phyloP scores from a whole-genome alignment of 2,888 invertebrate genomes.

The Drosophila helvetica region DNA sequence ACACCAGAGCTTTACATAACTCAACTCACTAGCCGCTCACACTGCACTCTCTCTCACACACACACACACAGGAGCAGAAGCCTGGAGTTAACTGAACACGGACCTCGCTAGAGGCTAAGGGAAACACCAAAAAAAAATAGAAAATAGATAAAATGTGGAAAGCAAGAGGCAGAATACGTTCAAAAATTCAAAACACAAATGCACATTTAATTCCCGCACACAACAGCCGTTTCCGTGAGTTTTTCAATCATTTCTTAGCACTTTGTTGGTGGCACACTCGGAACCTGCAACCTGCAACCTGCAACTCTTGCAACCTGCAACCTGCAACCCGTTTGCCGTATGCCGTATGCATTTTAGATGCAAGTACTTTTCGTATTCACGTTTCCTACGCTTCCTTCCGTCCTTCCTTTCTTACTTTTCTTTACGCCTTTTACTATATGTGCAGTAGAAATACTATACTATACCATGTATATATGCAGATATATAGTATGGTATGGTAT shows the following conservation, averaged over 20 bases:
- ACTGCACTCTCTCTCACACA: slow-evolving; percentile 32
- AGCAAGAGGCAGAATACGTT: slow-evolving; percentile 24
- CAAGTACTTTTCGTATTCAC: slow-evolving; percentile 34
- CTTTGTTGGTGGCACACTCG: slow-evolving; percentile 1
- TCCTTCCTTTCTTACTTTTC: slow-evolving; percentile 36
- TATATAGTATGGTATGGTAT: slow-evolving; percentile 20
- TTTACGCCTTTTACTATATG: slow-evolving; percentile 16
- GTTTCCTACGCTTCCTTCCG: slow-evolving; percentile 33
- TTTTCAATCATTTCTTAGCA: slow-evolving; percentile 43
- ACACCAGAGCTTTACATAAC: slow-evolving; percentile 69
- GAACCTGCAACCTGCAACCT: no score
- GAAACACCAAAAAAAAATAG: slow-evolving; percentile 22
- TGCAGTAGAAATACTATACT: background rate
- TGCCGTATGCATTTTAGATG: slow-evolving; percentile 5
- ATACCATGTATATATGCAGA: slow-evolving; percentile 5
- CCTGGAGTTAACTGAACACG: slow-evolving; percentile 37
- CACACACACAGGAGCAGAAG: background rate
- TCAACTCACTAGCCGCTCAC: slow-evolving; percentile 64
- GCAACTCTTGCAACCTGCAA: background rate
- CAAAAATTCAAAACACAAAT: slow-evolving; percentile 50
- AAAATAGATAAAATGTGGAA: no score
- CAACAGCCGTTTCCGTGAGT: slow-evolving; percentile 37
- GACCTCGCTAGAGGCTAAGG: slow-evolving; percentile 7
- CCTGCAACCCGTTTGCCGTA: background rate
- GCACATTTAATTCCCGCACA: slow-evolving; percentile 32